Evolutionary conservation across 2,888 invertebrate genomes (phyloP).

Genomic region (Muscina levida): DNA sequence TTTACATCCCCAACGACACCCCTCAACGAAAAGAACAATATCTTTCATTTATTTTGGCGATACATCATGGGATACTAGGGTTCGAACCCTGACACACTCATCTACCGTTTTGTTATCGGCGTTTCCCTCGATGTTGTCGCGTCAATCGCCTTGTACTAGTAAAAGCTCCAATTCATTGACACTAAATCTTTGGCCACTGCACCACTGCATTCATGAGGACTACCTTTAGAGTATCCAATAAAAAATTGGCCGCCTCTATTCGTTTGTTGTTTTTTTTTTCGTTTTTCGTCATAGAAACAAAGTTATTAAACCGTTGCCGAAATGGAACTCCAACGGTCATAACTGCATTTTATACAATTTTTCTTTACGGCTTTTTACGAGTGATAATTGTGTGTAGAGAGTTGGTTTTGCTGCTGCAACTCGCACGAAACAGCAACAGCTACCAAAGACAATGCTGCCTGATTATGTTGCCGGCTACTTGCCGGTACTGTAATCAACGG

Average conservation of each 20-base stretch:
- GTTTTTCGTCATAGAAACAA: conserved; percentile 8
- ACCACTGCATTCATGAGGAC: too few species aligned
- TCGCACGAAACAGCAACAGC: conserved; percentile 22
- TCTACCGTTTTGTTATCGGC: too few species aligned
- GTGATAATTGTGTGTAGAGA: conserved; percentile 53
- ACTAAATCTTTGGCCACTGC: too few species aligned
- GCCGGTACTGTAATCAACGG: background rate
- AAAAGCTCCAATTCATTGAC: too few species aligned
- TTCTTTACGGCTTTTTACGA: conserved; percentile 48
- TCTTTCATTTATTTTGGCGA: too few species aligned
- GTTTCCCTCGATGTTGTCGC: too few species aligned
- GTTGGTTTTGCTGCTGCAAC: conserved; percentile 5
- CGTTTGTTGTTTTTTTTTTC: background rate
- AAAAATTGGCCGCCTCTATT: conserved; percentile 47
- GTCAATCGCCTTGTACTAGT: too few species aligned
- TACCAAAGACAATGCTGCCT: conserved; percentile 2
- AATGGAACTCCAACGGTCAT: conserved; percentile 57
- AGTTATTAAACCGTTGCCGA: conserved; percentile 52
- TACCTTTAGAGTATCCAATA: background rate
- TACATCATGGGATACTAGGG: too few species aligned
- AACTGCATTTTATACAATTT: conserved; percentile 56
- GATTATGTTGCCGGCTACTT: conserved; percentile 16
- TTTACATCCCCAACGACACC: too few species aligned
- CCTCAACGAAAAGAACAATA: too few species aligned
- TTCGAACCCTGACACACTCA: too few species aligned